Conservation (phyloP, 2,797 vertebrate species). For the Naso thynnoides region DNA sequence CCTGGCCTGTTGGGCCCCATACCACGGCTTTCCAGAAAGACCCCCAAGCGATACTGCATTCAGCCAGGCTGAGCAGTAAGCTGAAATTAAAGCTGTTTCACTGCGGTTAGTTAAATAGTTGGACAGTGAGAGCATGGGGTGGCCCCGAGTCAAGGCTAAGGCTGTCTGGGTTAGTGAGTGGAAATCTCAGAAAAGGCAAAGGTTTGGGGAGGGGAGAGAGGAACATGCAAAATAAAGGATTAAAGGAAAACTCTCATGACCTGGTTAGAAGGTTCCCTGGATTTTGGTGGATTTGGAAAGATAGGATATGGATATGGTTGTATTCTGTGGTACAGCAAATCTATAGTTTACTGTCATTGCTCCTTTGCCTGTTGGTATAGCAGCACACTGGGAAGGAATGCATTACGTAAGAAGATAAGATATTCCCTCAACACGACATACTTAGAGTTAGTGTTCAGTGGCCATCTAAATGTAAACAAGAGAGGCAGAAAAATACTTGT, state of each 20-base stretch:
- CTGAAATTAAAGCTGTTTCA: slow-evolving; percentile 85
- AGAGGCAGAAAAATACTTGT: neutral
- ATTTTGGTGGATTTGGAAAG: slow-evolving; percentile 26
- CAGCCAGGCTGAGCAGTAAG: slow-evolving; percentile 74
- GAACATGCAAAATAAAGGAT: slow-evolving; percentile 73
- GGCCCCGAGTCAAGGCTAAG: slow-evolving; percentile 83
- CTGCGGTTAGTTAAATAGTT: slow-evolving; percentile 85
- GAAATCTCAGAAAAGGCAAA: slow-evolving; percentile 75
- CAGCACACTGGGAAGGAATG: slow-evolving; percentile 60
- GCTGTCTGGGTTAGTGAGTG: slow-evolving; percentile 78
- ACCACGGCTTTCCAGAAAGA: slow-evolving; percentile 81
- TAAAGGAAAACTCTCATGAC: slow-evolving; percentile 65
- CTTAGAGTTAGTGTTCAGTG: slow-evolving; percentile 27
- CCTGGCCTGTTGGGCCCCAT: slow-evolving; percentile 74
- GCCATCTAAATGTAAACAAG: slow-evolving; percentile 32
- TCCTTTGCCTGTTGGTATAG: slow-evolving; percentile 27
- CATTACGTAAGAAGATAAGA: slow-evolving; percentile 72
- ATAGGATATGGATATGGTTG: slow-evolving; percentile 21
- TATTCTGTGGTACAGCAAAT: slow-evolving; percentile 38
- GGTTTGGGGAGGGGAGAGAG: slow-evolving; percentile 58
- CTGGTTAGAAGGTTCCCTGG: slow-evolving; percentile 68
- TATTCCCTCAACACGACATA: slow-evolving; percentile 41
- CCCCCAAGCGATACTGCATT: slow-evolving; percentile 77
- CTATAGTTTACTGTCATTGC: slow-evolving; percentile 50
- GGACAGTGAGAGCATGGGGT: slow-evolving; percentile 82